phyloP scores from a whole-genome alignment of 2,113 vertebrate genomes.

The Synchiropus splendidus region DNA sequence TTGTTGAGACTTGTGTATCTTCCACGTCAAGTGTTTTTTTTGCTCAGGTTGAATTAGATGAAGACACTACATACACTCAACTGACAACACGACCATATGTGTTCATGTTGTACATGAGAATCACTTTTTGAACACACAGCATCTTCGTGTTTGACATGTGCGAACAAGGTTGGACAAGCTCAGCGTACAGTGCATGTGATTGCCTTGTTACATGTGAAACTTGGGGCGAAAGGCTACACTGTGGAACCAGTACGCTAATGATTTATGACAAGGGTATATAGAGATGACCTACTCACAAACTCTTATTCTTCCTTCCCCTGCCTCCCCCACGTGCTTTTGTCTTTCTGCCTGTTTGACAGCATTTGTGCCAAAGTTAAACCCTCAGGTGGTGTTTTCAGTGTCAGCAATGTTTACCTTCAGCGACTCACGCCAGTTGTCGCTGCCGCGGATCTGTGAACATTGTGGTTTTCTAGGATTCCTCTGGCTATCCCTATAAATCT shows the following conservation, averaged over 20 bases:
- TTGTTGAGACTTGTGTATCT: no score
- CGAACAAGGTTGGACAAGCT: slow-evolving; percentile 16
- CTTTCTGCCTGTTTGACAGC: slow-evolving; percentile 46
- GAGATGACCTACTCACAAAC: slow-evolving; percentile 51
- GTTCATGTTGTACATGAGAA: no score
- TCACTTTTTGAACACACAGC: no score
- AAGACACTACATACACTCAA: no score
- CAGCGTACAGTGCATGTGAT: slow-evolving; percentile 2
- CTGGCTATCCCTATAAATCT: slow-evolving; percentile 11
- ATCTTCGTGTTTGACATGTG: slow-evolving; percentile 27
- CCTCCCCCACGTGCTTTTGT: slow-evolving; percentile 36
- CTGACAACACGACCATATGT: no score
- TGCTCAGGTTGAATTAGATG: no score
- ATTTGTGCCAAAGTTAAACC: slow-evolving; percentile 38
- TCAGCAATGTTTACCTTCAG: slow-evolving; percentile 41
- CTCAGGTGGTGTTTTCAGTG: slow-evolving; percentile 47
- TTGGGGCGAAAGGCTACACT: slow-evolving; percentile 29
- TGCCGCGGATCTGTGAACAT: slow-evolving; percentile 34
- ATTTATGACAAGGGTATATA: slow-evolving; percentile 50
- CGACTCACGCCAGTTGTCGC: slow-evolving; percentile 41
- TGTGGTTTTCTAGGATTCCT: slow-evolving; percentile 19
- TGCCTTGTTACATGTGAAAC: slow-evolving; percentile 11
- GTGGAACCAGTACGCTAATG: slow-evolving; percentile 35
- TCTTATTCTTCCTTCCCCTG: slow-evolving; percentile 38
- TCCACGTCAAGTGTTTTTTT: no score